Conservation (phyloP, 1,140 invertebrate species). For the Teleopsis dalmanni region DNA sequence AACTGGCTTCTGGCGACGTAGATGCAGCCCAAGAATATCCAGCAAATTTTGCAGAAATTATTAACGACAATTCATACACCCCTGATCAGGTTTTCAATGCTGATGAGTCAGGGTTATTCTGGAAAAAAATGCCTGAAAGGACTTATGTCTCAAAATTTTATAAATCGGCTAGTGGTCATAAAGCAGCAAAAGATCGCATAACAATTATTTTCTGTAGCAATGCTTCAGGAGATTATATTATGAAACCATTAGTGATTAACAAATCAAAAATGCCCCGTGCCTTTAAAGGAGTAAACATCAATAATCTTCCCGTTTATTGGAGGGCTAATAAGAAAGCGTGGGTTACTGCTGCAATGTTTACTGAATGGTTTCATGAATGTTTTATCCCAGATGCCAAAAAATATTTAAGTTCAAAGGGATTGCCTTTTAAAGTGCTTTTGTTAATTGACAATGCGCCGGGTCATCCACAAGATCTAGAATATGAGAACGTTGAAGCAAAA, state of each 20-base stretch:
- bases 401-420: conserved; percentile 32
- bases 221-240: background rate
- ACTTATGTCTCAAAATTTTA: conserved; percentile 42
- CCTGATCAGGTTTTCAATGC: conserved; percentile 43
- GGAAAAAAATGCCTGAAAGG: conserved; percentile 46
- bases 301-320: conserved; percentile 39
- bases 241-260: background rate
- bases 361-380: conserved; percentile 11
- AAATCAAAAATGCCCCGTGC: background rate
- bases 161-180: conserved; percentile 40
- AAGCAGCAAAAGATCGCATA: conserved; percentile 45
- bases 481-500: conserved; percentile 38
- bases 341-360: conserved; percentile 33
- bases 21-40: conserved; percentile 25
- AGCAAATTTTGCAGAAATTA: conserved; percentile 23
- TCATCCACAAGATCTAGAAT: conserved; percentile 27
- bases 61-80: conserved; percentile 22
- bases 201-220: conserved; percentile 1
- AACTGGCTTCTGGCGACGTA: conserved; percentile 30
- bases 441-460: conserved; percentile 45
- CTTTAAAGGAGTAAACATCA: conserved; percentile 2
- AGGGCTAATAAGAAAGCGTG: conserved; percentile 37
- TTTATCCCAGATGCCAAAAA: conserved; percentile 30
- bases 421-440: conserved; percentile 44
- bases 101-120: conserved; percentile 44